phyloP scores from a whole-genome alignment of 2,888 invertebrate genomes.

The Latrodectus hesperus region DNA sequence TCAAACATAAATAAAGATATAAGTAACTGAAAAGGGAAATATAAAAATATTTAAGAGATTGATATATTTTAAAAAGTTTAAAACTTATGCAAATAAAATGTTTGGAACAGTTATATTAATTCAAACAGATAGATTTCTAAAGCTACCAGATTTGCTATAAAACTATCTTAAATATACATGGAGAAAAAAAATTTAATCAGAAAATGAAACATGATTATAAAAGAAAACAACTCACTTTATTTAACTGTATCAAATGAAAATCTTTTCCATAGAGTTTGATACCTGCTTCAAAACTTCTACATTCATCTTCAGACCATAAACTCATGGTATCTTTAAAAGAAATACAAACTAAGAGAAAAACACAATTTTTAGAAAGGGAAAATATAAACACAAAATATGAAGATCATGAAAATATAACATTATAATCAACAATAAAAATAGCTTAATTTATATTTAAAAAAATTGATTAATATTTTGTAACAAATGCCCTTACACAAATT shows the following conservation, averaged over 20 bases:
- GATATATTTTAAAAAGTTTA: too few species aligned
- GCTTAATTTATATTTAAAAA: background rate
- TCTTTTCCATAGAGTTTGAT: constrained; percentile 95
- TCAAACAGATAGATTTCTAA: too few species aligned
- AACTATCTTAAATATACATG: background rate
- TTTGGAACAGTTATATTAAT: too few species aligned
- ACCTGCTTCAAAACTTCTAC: constrained; percentile 96
- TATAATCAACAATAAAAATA: background rate
- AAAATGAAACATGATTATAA: background rate
- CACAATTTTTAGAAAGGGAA: background rate
- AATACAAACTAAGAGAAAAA: constrained; percentile 20
- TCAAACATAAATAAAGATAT: too few species aligned
- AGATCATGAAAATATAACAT: background rate
- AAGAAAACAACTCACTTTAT: constrained; percentile 81
- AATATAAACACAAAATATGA: background rate
- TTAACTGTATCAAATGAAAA: constrained; percentile 93
- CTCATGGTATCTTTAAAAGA: constrained; percentile 81
- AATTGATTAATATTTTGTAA: too few species aligned
- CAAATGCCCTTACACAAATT: too few species aligned
- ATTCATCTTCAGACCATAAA: constrained; percentile 97
- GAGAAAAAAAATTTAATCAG: background rate
- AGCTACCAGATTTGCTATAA: too few species aligned
- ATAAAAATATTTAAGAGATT: too few species aligned
- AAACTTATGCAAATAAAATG: too few species aligned
- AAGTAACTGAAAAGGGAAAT: too few species aligned